Percentiles rank a stretch among this genome's conserved stretches.
These are phyloP conservation scores for Notarius quadriscutis DNA, from an alignment of 2,113 vertebrate species.

Conservation along the genomic window DNA sequence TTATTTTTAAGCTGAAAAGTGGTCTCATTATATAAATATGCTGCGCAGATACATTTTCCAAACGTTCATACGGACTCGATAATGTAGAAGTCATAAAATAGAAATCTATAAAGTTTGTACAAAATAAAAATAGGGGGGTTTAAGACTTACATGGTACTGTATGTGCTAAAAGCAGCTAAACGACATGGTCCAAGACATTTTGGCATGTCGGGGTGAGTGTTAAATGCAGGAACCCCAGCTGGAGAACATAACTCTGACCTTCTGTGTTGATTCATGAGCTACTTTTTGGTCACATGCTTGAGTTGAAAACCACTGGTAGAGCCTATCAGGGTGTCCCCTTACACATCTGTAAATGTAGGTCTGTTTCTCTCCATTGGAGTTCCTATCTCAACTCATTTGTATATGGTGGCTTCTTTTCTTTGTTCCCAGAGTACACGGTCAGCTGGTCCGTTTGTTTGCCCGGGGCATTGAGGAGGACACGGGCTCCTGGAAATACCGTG, in stretches of 20 bases:
- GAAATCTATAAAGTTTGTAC: no score
- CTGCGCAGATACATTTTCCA: no score
- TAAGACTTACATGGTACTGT: no score
- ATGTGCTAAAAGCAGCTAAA: no score
- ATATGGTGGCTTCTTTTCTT: not conserved
- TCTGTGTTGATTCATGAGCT: not conserved
- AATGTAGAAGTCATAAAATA: no score
- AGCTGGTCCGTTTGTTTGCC: constrained; percentile 79
- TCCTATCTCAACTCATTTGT: not conserved
- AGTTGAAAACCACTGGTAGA: not conserved
- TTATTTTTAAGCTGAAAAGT: no score
- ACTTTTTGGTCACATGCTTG: not conserved
- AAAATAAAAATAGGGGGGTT: no score
- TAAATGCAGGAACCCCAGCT: no score
- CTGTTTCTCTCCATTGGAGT: not conserved
- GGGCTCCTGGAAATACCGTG: constrained; percentile 5
- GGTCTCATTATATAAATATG: no score
- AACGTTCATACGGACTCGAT: no score
- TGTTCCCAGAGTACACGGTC: constrained; percentile 72
- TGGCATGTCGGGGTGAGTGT: no score
- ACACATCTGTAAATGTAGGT: not conserved
- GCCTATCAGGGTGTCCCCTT: not conserved
- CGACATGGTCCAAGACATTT: no score
- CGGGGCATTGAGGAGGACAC: constrained; percentile 75
- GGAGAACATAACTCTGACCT: not conserved